Evolutionary conservation across 2,888 invertebrate genomes (phyloP), one percentile per base, ranked within the genome.

Genomic region (Sympetrum striolatum): DNA sequence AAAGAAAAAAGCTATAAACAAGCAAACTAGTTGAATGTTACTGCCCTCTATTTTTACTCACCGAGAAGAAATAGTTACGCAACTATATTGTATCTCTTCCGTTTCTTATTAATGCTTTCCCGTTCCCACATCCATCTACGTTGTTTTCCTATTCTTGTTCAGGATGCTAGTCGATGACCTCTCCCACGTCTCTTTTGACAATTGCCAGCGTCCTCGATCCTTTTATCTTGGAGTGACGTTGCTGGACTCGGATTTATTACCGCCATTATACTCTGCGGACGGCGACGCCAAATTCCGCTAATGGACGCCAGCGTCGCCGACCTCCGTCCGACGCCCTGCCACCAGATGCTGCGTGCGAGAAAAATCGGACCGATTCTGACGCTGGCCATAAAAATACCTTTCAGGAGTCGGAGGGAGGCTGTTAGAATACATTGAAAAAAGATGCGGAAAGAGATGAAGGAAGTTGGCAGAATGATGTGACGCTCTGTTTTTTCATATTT

Each of bases 201-300:
- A 31, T 82, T 53, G 35, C 82, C 82, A 82, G 82, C 35, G 53
- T 31, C 31, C 15, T 82, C 58, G 35, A 58, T 31, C 58, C 80
- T 37, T 80, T 80, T 44, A 37, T 37, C 60, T 58, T 37, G 15
- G 64, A 35, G 60, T 86, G 60, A 86, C 60, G 58, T 86, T 37
- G 31, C 86, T 39, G 8, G 86, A 37, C 86, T 37, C 37, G 60
- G 86, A 86, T 86, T 86, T 86, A 86, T 86, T 60, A 37, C 86
- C 37, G 5, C 86, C 31, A 48, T 18, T 22, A 35, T 14, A 10
- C 37, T 5, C 35, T 12, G 81, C 58, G 58, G 86, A 35, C 86
- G 53, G n/a, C 86, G 60, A 60, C 86, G 86, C 86, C 86, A 86
- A 86, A 86, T 86, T 86, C 86, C 60, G 64, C 86, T 86, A 86